phyloP scores from a whole-genome alignment of 2,113 vertebrate species.

The Neogobius melanostomus region DNA sequence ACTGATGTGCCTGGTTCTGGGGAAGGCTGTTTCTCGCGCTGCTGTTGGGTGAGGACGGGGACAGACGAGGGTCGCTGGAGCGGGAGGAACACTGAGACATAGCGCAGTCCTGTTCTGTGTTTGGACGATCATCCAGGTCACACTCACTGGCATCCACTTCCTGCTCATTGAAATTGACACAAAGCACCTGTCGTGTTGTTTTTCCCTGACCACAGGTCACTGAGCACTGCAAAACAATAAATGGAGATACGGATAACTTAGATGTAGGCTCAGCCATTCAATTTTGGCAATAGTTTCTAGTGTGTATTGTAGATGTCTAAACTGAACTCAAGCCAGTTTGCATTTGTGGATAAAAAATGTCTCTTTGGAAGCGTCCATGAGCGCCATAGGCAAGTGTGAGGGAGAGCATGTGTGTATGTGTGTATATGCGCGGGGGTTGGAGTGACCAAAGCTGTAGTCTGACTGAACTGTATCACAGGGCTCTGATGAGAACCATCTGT shows the following conservation, averaged over 20 bases:
- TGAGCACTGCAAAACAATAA: constrained; percentile 82
- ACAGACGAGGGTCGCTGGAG: constrained; percentile 73
- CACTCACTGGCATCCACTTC: constrained; percentile 87
- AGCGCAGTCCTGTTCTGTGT: constrained; percentile 88
- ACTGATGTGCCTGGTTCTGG: constrained; percentile 84
- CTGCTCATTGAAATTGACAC: constrained; percentile 90
- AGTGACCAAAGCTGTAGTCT: constrained; percentile 57
- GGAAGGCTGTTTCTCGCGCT: constrained; percentile 75
- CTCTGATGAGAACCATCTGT: constrained; percentile 77
- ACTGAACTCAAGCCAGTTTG: constrained; percentile 17
- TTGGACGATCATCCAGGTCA: constrained; percentile 86
- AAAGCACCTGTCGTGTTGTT: constrained; percentile 88
- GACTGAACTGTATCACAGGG: constrained; percentile 49
- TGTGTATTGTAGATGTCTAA: not conserved
- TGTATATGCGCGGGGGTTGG: constrained; percentile 29
- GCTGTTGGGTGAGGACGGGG: constrained; percentile 73
- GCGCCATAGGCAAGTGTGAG: constrained; percentile 48
- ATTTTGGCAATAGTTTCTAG: not conserved
- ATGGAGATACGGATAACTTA: not conserved
- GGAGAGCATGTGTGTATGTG: constrained; percentile 23
- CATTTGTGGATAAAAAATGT: constrained; percentile 50
- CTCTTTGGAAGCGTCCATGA: constrained; percentile 58
- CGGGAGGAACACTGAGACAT: constrained; percentile 88
- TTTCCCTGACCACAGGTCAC: constrained; percentile 95
- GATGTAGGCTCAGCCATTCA: not conserved